A percentile compares a stretch with the other conserved stretches of the same genome.
Evolutionary conservation across 2,113 vertebrate species (phyloP).

Genomic region (Seriola aureovittata): DNA sequence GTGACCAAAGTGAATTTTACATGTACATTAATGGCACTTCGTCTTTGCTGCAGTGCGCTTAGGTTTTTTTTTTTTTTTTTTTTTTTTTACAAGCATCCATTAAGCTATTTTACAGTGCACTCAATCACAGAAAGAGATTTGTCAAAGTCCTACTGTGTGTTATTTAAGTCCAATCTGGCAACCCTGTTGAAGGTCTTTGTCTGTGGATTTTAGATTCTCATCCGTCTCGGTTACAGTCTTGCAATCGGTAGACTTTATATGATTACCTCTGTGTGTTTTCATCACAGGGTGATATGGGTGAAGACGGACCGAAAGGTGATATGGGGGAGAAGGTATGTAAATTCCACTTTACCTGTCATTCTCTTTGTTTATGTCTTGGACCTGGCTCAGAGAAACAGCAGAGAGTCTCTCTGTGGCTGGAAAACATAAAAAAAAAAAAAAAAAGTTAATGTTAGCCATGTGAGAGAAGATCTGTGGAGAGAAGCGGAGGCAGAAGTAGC

Average conservation of each 20-base stretch:
- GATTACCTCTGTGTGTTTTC: conserved; percentile 42
- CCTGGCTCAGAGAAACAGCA: conserved; percentile 23
- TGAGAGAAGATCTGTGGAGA: conserved; percentile 45
- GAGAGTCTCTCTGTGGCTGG: conserved; percentile 21
- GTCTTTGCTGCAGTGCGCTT: background rate
- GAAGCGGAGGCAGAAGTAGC: conserved; percentile 29
- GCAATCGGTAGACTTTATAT: background rate
- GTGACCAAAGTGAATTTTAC: conserved; percentile 41
- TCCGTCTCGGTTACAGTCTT: background rate
- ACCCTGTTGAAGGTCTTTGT: conserved; percentile 4
- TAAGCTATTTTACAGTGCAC: conserved; percentile 20
- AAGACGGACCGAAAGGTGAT: conserved; percentile 92
- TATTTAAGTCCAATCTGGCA: background rate
- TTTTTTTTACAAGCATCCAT: conserved; percentile 23
- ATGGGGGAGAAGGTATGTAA: conserved; percentile 92
- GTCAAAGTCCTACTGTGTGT: conserved; percentile 34
- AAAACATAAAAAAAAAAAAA: conserved; percentile 33
- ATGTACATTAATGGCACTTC: conserved; percentile 28
- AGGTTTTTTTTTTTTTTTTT: conserved; percentile 15
- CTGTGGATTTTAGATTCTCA: background rate
- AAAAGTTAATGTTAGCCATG: conserved; percentile 48
- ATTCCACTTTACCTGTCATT: conserved; percentile 25
- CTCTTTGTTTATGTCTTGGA: conserved; percentile 53
- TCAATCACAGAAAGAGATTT: conserved; percentile 21
- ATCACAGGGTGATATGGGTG: conserved; percentile 91